Evolutionary conservation across 2,888 invertebrate genomes (phyloP), one percentile per base, ranked within the genome.

Genomic region (Saturnia japonica): DNA sequence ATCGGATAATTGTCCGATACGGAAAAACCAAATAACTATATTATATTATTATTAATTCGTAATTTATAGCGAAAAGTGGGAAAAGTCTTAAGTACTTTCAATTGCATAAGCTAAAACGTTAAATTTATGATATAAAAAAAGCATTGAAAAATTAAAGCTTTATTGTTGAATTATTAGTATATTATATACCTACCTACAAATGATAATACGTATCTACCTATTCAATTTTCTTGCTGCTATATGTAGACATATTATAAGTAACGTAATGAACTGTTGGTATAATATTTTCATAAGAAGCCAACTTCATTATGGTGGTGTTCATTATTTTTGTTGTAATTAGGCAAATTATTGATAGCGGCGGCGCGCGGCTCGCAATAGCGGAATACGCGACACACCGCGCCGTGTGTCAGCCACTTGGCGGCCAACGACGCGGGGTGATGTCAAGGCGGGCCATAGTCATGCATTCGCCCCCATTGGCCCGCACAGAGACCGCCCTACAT

Each of bases 321-420:
- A 89, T 91, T 90, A 91, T 89, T 91, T 91, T 89, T 82, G 87
- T 88, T 84, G 86, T 90, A 92, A 92, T 93, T 91, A 92, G 88
- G 88, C 88, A 91, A 90, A 92, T 91, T 86, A 90, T 85, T 80
- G 85, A 82, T 85, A 87, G 82, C 81, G 81, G 76, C 57, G 54
- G n/a, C n/a, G n/a, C n/a, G n/a, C n/a, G n/a, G n/a, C n/a, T n/a
- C 19, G 54, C 54, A 11, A 22, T 22, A 22, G 9, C 80, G 80
- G 78, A 71, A 75, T 74, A 73, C 74, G 69, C 69, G 69, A 40
- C 69, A 51, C 62, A 68, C 71, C 68, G 66, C 71, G 70, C 71
- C 68, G 66, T 70, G 70, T 72, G 68, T 71, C 64, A 72, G 72
- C 72, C n/a, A 22, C 69, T 60, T 6, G 70, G 70, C 51, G 67